Base-by-base conservation (phyloP, 2,888 invertebrate species). In the Teinopalpus imperialis region DNA sequence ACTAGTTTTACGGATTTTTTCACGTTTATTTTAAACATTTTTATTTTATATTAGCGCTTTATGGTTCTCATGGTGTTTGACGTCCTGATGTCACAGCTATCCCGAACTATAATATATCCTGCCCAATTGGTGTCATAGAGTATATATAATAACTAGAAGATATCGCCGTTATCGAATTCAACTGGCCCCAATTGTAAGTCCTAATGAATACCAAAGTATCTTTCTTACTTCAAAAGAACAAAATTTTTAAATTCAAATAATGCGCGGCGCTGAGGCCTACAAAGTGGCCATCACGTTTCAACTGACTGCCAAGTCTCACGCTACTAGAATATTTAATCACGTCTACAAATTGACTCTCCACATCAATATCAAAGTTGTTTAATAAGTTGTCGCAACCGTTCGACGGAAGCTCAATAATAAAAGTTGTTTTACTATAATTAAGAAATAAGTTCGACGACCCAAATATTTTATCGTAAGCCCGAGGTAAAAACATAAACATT, bases 301-400 rank as follows among this genome's bases (percentile, higher is more conserved):
- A 37, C 31, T 39, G 32, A 45, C 31, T 45, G 39, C 20, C 32
- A n/a, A 26, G 14, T 45, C 44, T 39, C 44, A 45, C 44, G 44
- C 44, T 10, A 45, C 39, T 45, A 18, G 44, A 45, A 45, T 45
- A 45, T 45, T 39, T 45, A 45, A 45, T 32, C 39, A 32, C 39
- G 37, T 26, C 31, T 37, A 39, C 39, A 39, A 45, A 39, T 45
- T n/a, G 39, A 37, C 39, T 34, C 30, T 23, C 24, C 39, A 20
- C 26, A 16, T 44, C 37, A 31, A 45, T 39, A 45, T 45, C 42
- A 27, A 43, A 43, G 42, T 34, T 20, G 44, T 39, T 39, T 32
- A 32, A 45, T 39, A 45, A 23, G 30, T 37, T 45, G 44, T 39
- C 44, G 44, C 39, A 39, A 45, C 39, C 26, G 27, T 27, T 8